Conservation (phyloP, 2,797 vertebrate species). For the Podarcis siculus region DNA sequence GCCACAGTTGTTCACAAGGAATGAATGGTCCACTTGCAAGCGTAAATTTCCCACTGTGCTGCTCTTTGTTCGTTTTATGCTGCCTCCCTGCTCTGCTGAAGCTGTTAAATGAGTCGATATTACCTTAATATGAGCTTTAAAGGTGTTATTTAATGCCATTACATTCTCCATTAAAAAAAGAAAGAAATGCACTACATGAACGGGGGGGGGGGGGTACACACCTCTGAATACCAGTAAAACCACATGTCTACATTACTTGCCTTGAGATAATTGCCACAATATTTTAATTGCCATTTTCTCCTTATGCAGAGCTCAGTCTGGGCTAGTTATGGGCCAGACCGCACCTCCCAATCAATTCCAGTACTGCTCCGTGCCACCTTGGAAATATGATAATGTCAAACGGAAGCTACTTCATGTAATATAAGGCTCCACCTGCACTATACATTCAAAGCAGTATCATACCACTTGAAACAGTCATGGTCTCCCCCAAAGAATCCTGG, state of each 20-base stretch:
- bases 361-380: constrained; percentile 48
- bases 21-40: constrained; percentile 46
- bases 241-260: constrained; percentile 10
- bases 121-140: constrained; percentile 39
- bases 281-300: constrained; percentile 60
- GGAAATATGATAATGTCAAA: not conserved
- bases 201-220: too few relatives aligned
- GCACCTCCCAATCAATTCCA: not conserved
- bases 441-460: not conserved
- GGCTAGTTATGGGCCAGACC: constrained; percentile 56
- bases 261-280: constrained; percentile 26
- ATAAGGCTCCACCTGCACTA: not conserved
- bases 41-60: constrained; percentile 26
- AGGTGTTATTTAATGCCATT: constrained; percentile 54
- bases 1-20: rapidly evolving
- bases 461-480: too few relatives aligned
- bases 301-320: constrained; percentile 33
- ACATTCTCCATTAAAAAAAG: constrained; percentile 19
- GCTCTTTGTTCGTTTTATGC: constrained; percentile 32
- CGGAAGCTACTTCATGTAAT: not conserved
- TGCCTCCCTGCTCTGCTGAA: constrained; percentile 31
- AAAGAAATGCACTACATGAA: not conserved
- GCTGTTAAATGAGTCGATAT: constrained; percentile 47
- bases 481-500: too few relatives aligned
- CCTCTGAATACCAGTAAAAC: constrained; percentile 25